Evolutionary conservation across 2,113 vertebrate species (phyloP).

Genomic region (Ovibos moschatus): DNA sequence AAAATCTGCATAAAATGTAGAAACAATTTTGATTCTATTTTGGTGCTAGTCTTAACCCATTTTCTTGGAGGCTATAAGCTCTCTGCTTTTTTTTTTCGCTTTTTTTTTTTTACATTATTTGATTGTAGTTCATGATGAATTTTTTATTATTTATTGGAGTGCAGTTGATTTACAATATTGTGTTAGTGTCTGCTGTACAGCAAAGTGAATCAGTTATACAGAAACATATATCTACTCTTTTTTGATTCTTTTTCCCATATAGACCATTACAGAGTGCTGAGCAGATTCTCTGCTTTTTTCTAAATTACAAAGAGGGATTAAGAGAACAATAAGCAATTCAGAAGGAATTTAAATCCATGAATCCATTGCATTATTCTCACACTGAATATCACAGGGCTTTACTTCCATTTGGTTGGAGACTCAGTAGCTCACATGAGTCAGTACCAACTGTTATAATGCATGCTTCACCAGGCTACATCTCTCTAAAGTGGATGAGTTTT

Average conservation of each 20-base stretch:
- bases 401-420: neutral
- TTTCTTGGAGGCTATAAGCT: neutral
- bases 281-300: neutral
- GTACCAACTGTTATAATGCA: neutral
- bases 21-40: neutral
- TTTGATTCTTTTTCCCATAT: neutral
- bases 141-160: neutral
- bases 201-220: neutral
- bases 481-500: neutral
- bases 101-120: neutral
- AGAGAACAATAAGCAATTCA: neutral
- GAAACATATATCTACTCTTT: neutral
- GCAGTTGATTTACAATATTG: neutral
- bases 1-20: neutral
- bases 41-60: neutral
- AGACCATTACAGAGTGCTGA: neutral
- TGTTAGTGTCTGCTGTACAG: neutral
- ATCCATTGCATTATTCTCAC: neutral
- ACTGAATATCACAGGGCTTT: neutral
- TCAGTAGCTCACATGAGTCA: neutral
- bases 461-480: neutral
- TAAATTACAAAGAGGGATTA: neutral
- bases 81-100: neutral
- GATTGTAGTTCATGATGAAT: neutral
- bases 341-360: neutral